These are phyloP conservation scores for Dryas iulia DNA, from an alignment of 1,140 invertebrate species.

Conservation along the genomic window DNA sequence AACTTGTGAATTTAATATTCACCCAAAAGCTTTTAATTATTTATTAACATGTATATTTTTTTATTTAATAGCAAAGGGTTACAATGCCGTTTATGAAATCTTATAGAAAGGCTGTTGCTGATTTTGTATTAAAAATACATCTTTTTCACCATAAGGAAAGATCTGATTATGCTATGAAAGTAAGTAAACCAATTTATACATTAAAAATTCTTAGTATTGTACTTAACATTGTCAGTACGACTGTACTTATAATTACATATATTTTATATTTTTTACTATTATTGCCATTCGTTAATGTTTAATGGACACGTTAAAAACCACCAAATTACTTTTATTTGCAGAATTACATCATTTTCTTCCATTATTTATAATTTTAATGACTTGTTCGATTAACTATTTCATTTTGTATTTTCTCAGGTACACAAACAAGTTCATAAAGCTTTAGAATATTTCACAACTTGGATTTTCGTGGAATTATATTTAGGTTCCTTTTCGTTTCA, in stretches of 20 bases:
- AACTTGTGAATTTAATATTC: too few species aligned
- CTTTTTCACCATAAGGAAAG: constrained; percentile 33
- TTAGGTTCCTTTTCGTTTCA: constrained; percentile 6
- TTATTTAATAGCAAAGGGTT: constrained; percentile 16
- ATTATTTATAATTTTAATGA: not conserved
- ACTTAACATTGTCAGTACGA: too few species aligned
- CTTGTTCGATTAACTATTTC: too few species aligned
- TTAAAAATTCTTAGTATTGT: too few species aligned
- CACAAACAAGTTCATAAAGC: constrained; percentile 17
- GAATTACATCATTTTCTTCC: too few species aligned
- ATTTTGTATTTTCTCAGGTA: constrained; percentile 13
- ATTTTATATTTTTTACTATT: too few species aligned
- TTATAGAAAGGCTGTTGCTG: not conserved
- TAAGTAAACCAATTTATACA: too few species aligned
- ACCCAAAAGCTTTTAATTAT: too few species aligned
- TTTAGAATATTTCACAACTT: constrained; percentile 14
- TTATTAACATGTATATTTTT: not conserved
- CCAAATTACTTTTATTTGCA: too few species aligned
- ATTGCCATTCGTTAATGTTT: too few species aligned
- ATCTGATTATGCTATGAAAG: constrained; percentile 37
- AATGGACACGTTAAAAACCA: too few species aligned
- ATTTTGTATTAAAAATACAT: constrained; percentile 34
- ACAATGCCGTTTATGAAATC: not conserved
- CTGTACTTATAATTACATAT: too few species aligned
- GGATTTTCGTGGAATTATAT: constrained; percentile 8